A percentile compares a stretch with the other conserved stretches of the same genome.
phyloP scores from a whole-genome alignment of 2,797 vertebrate genomes.

The Enteromius trimaculatus region DNA sequence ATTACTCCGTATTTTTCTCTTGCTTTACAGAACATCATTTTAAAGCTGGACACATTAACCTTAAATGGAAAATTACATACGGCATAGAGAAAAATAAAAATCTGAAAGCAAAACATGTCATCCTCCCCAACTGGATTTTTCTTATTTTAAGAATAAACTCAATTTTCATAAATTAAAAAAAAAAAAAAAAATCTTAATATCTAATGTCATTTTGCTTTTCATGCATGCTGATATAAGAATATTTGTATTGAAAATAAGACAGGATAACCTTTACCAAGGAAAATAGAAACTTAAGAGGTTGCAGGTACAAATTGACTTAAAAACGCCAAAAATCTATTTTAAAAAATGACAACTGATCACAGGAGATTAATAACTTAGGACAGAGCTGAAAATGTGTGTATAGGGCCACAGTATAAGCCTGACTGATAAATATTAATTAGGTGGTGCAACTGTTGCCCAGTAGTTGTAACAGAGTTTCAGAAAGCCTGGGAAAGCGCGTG shows the following conservation, averaged over 20 bases:
- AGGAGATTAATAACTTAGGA: background rate
- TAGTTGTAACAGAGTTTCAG: background rate
- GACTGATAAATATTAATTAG: constrained; percentile 2
- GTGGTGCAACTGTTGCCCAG: background rate
- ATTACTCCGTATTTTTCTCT: background rate
- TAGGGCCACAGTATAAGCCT: background rate
- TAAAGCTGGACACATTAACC: background rate
- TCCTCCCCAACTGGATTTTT: background rate
- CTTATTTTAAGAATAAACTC: background rate
- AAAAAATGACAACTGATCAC: background rate
- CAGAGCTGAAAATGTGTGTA: background rate
- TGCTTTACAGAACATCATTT: background rate
- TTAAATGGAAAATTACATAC: background rate
- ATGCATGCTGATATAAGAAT: background rate
- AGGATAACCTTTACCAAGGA: background rate
- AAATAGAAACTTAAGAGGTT: background rate
- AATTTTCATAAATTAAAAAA: background rate
- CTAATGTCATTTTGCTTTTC: background rate
- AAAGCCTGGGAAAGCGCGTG: background rate
- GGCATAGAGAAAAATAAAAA: background rate
- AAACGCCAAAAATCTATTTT: background rate
- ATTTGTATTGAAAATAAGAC: background rate
- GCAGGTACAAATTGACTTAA: background rate
- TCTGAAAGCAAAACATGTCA: background rate
- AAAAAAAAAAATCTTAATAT: background rate